Evolutionary conservation across 1,140 invertebrate species (phyloP), one percentile per base, ranked within the genome.

Genomic region (Hypothenemus hampei): DNA sequence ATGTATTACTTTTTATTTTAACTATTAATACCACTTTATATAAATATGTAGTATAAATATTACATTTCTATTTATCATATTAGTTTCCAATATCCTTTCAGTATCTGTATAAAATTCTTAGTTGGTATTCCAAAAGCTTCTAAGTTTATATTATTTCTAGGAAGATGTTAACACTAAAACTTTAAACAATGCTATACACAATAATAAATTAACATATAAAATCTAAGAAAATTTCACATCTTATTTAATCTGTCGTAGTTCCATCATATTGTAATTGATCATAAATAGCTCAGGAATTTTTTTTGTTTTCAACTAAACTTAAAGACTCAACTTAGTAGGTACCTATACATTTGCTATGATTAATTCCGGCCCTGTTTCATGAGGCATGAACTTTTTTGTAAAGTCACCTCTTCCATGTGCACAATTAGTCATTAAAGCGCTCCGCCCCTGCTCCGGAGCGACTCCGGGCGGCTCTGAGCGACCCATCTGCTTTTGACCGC

Each of bases 401-500:
- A 45, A 39, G 33, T 49, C 47, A 39, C 20, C 33, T 49, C 26
- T 49, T 49, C 47, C 18, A 33, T 20, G 33, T 47, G 44, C 44
- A 47, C 41, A 44, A 44, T 44, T 44, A 44, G 41, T 44, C 41
- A 44, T 44, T 44, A 49, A 37, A 35, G 47, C 33, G 47, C 33
- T 39, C 33, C 36, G 33, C 47, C 47, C 36, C 52, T 56, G 53
- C 29, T 48, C 44, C 26, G 29, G 50, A 33, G 29, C 46, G 26
- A 47, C 45, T 49, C 35, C 47, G 47, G 47, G 36, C 21, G 33
- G 21, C 26, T 35, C 19, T 7, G 11, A 39, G 26, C 33, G 47
- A 49, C 47, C 47, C 47, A 49, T 49, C 47, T 49, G 47, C 47
- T 39, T 49, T 49, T 39, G 36, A 49, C 47, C 47, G 47, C 47